Evolutionary conservation across 2,888 invertebrate genomes (phyloP).

Genomic region (Pterobdella sp.): DNA sequence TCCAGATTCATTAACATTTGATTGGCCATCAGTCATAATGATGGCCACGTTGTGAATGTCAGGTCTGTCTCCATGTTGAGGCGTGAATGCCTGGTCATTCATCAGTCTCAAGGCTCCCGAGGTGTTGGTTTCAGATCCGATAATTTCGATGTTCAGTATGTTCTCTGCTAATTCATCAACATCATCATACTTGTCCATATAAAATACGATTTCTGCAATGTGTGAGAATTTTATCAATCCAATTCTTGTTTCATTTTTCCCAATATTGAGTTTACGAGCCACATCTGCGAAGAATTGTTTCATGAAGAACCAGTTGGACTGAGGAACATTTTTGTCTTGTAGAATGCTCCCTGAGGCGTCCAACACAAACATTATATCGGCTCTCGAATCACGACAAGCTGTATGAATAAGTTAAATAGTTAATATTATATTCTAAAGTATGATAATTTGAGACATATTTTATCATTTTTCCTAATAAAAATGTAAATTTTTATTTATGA

Average conservation of each 20-base stretch:
- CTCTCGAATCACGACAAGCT: constrained; percentile 26
- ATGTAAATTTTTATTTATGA: not conserved
- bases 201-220: constrained; percentile 23
- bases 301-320: constrained; percentile 22
- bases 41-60: constrained; percentile 27
- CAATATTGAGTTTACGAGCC: constrained; percentile 19
- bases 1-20: constrained; percentile 14
- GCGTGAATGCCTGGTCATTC: constrained; percentile 14
- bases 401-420: not conserved
- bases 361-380: constrained; percentile 28
- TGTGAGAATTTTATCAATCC: constrained; percentile 25
- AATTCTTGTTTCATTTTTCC: constrained; percentile 22
- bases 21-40: constrained; percentile 28
- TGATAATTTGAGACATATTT: constrained; percentile 9
- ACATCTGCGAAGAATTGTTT: constrained; percentile 27
- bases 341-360: constrained; percentile 32
- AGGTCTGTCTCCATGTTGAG: constrained; percentile 21
- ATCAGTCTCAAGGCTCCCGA: constrained; percentile 23
- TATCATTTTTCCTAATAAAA: not conserved
- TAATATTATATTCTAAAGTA: not conserved
- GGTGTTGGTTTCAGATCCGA: constrained; percentile 28
- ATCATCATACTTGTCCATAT: constrained; percentile 16
- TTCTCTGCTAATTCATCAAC: not conserved
- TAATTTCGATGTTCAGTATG: constrained; percentile 12
- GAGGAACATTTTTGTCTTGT: not conserved